Evolutionary conservation across 2,888 invertebrate species (phyloP), one percentile per base, ranked within the genome.

Genomic region (Pyrgus malvae): DNA sequence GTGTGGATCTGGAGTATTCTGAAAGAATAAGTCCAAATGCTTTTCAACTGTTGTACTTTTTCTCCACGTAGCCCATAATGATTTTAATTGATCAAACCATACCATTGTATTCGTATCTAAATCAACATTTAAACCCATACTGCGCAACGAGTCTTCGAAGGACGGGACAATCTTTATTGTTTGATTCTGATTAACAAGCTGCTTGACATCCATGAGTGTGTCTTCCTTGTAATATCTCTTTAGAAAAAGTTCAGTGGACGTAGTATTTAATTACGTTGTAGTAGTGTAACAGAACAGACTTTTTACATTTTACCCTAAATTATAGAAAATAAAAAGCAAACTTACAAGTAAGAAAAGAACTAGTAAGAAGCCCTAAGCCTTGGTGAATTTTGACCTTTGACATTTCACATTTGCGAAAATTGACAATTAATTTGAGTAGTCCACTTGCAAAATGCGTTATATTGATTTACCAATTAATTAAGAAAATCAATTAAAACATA

Each of bases 1-100:
- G 70, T 92, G 93, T 2, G 94, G 92, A 74, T 94, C 93, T 16
- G 79, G 74, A 57, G 88, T 84, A 21, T 78, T 78, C 29, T 83
- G 76, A 64, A 91, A 92, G 66, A 91, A 91, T 17, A 83, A 68
- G 46, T 78, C 74, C 5, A 93, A 78, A 49, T 86, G 87, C 61
- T 76, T 80, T 45, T 88, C 84, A n/a, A 92, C 74, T 19, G 83
- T 78, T 11, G 83, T 73, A 74, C 92, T 91, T 69, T 90, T 92
- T 65, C 92, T 93, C 92, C 92, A 91, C 12, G 83, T 83, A 65
- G 69, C 80, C 89, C 90, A 91, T 23, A 80, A 81, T 11, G 62
- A 51, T 69, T 83, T 84, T 25, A 92, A 64, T 59, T 91, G 83
- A 11, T 78, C 62, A 19, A 91, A 78, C 90, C 92, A 91, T 11